These are phyloP conservation scores for Butastur rufipennis DNA, from an alignment of 2,113 vertebrate species.

Conservation along the genomic window DNA sequence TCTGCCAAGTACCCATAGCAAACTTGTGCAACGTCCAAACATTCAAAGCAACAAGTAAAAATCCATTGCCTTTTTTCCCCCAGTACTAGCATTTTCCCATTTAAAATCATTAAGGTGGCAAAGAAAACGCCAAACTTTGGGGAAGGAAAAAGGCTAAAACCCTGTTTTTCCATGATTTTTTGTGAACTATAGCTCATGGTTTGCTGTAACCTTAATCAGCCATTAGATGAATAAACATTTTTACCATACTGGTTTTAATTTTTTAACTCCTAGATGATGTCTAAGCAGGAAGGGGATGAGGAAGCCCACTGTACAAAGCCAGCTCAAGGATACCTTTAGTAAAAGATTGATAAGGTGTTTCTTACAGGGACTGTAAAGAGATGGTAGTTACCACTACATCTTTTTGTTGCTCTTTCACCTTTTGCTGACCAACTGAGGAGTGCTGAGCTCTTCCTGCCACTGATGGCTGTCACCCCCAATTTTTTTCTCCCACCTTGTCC, in stretches of 20 bases:
- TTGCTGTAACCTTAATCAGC: not conserved
- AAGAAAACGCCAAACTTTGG: rapidly evolving
- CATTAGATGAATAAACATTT: not conserved
- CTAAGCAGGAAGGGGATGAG: not conserved
- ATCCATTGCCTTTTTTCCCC: not conserved
- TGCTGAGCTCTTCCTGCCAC: rapidly evolving
- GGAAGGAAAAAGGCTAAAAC: not conserved
- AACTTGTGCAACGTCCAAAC: not conserved
- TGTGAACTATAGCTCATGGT: not conserved
- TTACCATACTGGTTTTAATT: not conserved
- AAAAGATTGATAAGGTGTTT: not conserved
- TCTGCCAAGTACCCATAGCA: not conserved
- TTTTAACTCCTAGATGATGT: not conserved
- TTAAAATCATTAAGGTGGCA: not conserved
- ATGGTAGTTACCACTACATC: rapidly evolving
- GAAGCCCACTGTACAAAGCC: not conserved
- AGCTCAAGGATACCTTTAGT: not conserved
- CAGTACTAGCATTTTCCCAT: not conserved
- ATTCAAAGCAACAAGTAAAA: not conserved
- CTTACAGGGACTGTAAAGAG: no score
- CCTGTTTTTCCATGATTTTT: rapidly evolving
- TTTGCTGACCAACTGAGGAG: not conserved
- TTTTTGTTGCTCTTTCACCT: not conserved
- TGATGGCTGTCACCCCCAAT: rapidly evolving
- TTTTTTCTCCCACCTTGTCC: no score